Evolutionary conservation across 2,888 invertebrate species (phyloP).

Genomic region (Papilio protenor): DNA sequence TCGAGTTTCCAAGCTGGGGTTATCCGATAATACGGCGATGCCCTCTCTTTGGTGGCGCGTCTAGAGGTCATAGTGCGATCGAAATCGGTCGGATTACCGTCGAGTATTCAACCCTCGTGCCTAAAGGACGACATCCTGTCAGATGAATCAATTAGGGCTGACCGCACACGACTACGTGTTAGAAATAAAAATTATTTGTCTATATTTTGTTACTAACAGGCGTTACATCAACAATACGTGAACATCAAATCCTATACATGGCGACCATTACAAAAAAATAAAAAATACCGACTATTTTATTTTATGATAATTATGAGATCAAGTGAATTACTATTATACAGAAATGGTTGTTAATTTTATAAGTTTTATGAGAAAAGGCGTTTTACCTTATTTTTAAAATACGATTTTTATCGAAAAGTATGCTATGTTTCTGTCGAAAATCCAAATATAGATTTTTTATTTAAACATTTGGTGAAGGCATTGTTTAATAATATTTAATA

Average conservation of each 20-base stretch:
- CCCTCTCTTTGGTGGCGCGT: conserved; percentile 47
- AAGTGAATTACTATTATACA: background rate
- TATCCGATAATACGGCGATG: conserved; percentile 38
- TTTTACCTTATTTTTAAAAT: background rate
- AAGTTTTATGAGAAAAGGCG: background rate
- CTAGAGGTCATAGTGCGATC: conserved; percentile 60
- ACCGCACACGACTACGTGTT: conserved; percentile 37
- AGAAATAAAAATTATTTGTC: background rate
- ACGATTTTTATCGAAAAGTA: background rate
- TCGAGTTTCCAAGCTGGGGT: conserved; percentile 26
- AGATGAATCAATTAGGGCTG: conserved; percentile 66
- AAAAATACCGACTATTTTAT: background rate
- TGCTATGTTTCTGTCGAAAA: too few species aligned
- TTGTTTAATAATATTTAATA: background rate
- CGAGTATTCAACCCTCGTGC: conserved; percentile 70
- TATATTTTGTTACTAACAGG: background rate
- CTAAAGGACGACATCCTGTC: conserved; percentile 71
- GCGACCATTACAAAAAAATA: background rate
- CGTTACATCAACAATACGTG: too few species aligned
- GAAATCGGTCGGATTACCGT: conserved; percentile 58
- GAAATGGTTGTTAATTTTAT: background rate
- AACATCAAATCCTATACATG: background rate
- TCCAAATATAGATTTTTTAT: too few species aligned
- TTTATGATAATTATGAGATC: background rate
- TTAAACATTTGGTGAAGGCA: background rate